These are phyloP conservation scores for Drosophila barbarae DNA, from an alignment of 2,888 invertebrate genomes.

Conservation along the genomic window DNA sequence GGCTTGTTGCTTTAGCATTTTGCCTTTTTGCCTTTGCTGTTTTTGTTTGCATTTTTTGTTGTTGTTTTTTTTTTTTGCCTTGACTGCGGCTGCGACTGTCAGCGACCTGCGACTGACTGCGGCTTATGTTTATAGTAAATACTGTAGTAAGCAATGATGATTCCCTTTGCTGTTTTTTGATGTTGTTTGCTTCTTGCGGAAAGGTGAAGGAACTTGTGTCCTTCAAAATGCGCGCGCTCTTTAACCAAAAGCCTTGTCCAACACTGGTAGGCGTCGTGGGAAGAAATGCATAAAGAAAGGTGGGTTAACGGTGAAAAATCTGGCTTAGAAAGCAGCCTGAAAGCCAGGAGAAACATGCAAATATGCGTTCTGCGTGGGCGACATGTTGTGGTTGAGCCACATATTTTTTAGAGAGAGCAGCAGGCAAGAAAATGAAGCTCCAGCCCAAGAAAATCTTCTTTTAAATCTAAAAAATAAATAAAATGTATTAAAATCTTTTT, in stretches of 20 bases:
- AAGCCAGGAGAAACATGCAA: conserved; percentile 22
- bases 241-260: conserved; percentile 2
- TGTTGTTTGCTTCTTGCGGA: conserved; percentile 29
- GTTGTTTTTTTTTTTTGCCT: conserved; percentile 6
- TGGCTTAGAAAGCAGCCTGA: conserved; percentile 50
- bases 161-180: conserved; percentile 17
- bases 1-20: conserved; percentile 34
- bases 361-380: conserved; percentile 8
- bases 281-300: conserved; percentile 21
- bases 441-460: background rate
- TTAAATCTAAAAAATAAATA: too few species aligned
- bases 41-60: conserved; percentile 24
- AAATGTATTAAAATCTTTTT: too few species aligned
- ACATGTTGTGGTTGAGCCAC: conserved; percentile 10
- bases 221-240: conserved; percentile 70
- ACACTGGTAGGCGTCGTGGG: conserved; percentile 6
- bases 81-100: background rate
- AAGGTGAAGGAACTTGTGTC: conserved; percentile 72
- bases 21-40: conserved; percentile 13
- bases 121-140: conserved; percentile 60
- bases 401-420: background rate
- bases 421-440: background rate
- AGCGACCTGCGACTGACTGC: background rate
- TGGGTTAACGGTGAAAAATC: conserved; percentile 45
- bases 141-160: conserved; percentile 55